These are phyloP conservation scores for Pyxicephalus adspersus DNA, from an alignment of 2,113 vertebrate genomes.

Conservation along the genomic window DNA sequence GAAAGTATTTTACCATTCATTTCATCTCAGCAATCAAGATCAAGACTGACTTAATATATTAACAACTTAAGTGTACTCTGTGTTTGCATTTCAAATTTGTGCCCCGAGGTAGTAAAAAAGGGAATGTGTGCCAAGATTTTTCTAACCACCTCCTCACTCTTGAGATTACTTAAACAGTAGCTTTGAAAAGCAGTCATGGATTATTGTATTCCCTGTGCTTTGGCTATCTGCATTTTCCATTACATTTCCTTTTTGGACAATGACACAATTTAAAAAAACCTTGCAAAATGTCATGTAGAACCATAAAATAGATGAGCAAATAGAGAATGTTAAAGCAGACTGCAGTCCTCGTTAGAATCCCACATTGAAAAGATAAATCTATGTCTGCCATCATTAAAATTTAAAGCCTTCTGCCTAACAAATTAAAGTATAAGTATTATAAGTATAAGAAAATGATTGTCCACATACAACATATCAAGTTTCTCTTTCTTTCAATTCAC, in stretches of 20 bases:
- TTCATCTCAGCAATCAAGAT: constrained; percentile 61
- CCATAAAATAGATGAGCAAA: constrained; percentile 31
- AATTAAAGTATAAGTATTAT: constrained; percentile 4
- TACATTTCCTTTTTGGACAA: constrained; percentile 65
- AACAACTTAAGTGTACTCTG: constrained; percentile 64
- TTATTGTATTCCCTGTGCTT: constrained; percentile 55
- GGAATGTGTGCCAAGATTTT: constrained; percentile 65
- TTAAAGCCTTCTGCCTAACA: not conserved
- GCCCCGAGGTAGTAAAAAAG: constrained; percentile 64
- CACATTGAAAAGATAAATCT: constrained; percentile 1
- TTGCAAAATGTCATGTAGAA: constrained; percentile 55
- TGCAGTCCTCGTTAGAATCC: constrained; percentile 32
- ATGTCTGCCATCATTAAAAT: constrained; percentile 12
- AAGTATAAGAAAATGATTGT: constrained; percentile 10
- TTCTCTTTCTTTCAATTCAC: not conserved
- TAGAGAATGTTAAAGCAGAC: constrained; percentile 3
- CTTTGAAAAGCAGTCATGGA: constrained; percentile 58
- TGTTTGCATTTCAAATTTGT: constrained; percentile 63
- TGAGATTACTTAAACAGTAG: constrained; percentile 77
- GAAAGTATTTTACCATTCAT: constrained; percentile 52
- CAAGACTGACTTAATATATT: constrained; percentile 62
- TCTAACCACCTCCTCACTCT: constrained; percentile 68
- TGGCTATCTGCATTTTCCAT: constrained; percentile 61
- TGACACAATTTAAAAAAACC: constrained; percentile 62
- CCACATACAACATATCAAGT: constrained; percentile 24